These are phyloP conservation scores for Oncorhynchus tshawytscha DNA, from an alignment of 2,113 vertebrate species.

Conservation along the genomic window DNA sequence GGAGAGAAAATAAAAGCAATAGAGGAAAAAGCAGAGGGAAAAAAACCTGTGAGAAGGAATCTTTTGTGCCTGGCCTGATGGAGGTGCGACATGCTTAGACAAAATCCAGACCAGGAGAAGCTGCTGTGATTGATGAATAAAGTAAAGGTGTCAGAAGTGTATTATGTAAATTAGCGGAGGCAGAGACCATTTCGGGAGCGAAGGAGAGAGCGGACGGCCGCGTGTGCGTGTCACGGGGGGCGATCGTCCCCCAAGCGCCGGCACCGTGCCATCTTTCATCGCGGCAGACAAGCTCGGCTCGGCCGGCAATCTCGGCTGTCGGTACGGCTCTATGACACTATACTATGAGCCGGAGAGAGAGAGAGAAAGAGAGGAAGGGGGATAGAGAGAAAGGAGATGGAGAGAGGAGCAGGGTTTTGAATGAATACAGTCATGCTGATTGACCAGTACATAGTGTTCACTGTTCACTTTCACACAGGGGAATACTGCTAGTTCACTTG, in stretches of 20 bases:
- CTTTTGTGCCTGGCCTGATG: slow-evolving; percentile 99
- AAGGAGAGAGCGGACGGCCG: slow-evolving; percentile 78
- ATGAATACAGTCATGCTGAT: slow-evolving; percentile 4
- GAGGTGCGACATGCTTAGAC: slow-evolving; percentile 99
- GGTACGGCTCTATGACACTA: slow-evolving; percentile 56
- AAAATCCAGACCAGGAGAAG: slow-evolving; percentile 97
- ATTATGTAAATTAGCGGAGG: slow-evolving; percentile 99
- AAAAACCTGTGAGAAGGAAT: slow-evolving; percentile 99
- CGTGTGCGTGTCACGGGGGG: slow-evolving; percentile 85
- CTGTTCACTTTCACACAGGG: slow-evolving; percentile 57
- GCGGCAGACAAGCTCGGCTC: slow-evolving; percentile 89
- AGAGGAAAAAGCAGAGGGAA: slow-evolving; percentile 51
- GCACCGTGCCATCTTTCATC: slow-evolving; percentile 97
- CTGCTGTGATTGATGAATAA: slow-evolving; percentile 99
- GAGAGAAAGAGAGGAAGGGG: slow-evolving; percentile 12
- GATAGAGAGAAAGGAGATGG: slow-evolving; percentile 6
- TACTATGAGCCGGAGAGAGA: slow-evolving; percentile 26
- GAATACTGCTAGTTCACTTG: slow-evolving; percentile 65
- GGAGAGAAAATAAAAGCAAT: slow-evolving; percentile 83
- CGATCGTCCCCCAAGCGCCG: slow-evolving; percentile 84
- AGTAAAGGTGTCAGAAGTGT: slow-evolving; percentile 99
- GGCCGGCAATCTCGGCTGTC: slow-evolving; percentile 77
- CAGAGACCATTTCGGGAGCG: slow-evolving; percentile 88
- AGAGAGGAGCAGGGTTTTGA: neutral
- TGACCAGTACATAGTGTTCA: slow-evolving; percentile 20